Percentiles rank a stretch among this genome's conserved stretches.
Conservation (phyloP, 2,888 invertebrate genomes). For the Hirtodrosophila trivittata region DNA sequence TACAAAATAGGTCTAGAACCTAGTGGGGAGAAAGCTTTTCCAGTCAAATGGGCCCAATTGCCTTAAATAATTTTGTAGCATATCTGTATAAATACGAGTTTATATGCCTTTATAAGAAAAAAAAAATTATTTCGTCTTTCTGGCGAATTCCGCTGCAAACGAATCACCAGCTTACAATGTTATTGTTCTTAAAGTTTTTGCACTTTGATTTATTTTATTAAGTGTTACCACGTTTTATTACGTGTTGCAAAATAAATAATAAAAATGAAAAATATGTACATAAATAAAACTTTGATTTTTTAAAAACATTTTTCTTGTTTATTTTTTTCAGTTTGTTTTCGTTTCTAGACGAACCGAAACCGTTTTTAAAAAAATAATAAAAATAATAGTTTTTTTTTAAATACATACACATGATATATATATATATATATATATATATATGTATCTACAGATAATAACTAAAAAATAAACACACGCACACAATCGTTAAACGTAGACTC, state of each 20-base stretch:
- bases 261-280: not conserved
- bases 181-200: slow-evolving; percentile 23
- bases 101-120: too few species aligned
- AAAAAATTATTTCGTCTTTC: slow-evolving; percentile 71
- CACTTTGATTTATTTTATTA: slow-evolving; percentile 8
- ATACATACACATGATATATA: slow-evolving; percentile 7
- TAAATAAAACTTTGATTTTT: slow-evolving; percentile 11
- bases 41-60: slow-evolving; percentile 22
- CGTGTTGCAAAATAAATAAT: too few species aligned
- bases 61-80: slow-evolving; percentile 67
- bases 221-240: too few species aligned
- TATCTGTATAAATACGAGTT: slow-evolving; percentile 73
- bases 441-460: slow-evolving; percentile 56
- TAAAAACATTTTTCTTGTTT: slow-evolving; percentile 62
- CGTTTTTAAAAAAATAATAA: slow-evolving; percentile 63
- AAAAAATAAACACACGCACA: slow-evolving; percentile 46
- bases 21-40: slow-evolving; percentile 40
- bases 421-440: not conserved
- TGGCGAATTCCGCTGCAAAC: slow-evolving; percentile 43
- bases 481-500: slow-evolving; percentile 22
- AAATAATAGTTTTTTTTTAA: slow-evolving; percentile 46
- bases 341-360: slow-evolving; percentile 33
- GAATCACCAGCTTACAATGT: slow-evolving; percentile 38
- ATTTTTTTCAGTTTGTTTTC: slow-evolving; percentile 40
- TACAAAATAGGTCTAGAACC: slow-evolving; percentile 37